These are phyloP conservation scores for Meteorus cinctellus DNA, from an alignment of 2,888 invertebrate genomes.

Conservation along the genomic window DNA sequence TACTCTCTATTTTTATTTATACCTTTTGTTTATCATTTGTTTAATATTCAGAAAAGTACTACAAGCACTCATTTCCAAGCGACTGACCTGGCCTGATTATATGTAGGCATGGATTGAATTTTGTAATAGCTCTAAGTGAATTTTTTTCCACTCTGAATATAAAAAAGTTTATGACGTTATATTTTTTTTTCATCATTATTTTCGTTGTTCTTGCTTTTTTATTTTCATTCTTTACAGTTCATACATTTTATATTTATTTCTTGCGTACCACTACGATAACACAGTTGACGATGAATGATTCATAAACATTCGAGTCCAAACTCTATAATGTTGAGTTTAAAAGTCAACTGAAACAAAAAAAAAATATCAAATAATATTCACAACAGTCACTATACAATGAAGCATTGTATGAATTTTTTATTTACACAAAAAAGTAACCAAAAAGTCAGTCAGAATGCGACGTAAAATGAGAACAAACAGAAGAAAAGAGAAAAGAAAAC, in stretches of 20 bases:
- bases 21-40: slow-evolving; percentile 6
- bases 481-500: neutral
- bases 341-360: slow-evolving; percentile 3
- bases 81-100: neutral
- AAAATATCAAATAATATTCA: neutral
- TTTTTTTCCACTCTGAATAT: neutral
- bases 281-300: neutral
- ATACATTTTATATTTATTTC: neutral
- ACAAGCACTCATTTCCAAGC: slow-evolving; percentile 12
- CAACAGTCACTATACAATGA: neutral
- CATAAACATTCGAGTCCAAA: neutral
- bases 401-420: neutral
- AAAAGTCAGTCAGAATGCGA: neutral
- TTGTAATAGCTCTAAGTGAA: slow-evolving; percentile 13
- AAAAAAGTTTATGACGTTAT: neutral
- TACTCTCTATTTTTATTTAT: neutral
- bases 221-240: neutral
- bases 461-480: neutral
- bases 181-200: neutral
- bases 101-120: slow-evolving; percentile 13
- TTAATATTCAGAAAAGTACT: slow-evolving; percentile 25
- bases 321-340: neutral
- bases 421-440: neutral
- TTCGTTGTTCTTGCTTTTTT: neutral
- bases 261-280: neutral